Base-by-base conservation (phyloP, 2,113 vertebrate genomes). In the Ivindomyrus marchei region DNA sequence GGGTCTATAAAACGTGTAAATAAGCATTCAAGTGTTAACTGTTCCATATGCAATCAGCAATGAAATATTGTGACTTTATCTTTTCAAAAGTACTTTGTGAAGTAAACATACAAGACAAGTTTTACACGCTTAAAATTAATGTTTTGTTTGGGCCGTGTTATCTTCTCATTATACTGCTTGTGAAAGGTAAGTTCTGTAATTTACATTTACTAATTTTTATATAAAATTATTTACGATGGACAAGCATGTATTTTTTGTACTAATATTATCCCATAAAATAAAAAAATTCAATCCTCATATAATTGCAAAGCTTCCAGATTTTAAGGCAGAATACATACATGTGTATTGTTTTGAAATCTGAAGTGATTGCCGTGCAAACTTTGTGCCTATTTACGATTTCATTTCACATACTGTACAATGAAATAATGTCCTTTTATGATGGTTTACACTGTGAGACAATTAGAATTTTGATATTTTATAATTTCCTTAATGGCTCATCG, bases 401-500 rank as follows among this genome's bases (percentile, higher is more conserved):
- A 27, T 66, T 70, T 70, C 62, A 70, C 27, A 70, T 70, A 70
- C 62, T 31, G 27, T 70, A 31, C 62, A 70, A 70, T 70, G 62
- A 70, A 70, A 31, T 66, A 11, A 11, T 70, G n/a, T 70, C 62
- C 2, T 24, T 70, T 70, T 31, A 31, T 70, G 10, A 31, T 13
- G 62, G 62, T 11, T 70, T 31, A 3, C 62, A 70, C 62, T 70
- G 9, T 66, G 10, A 70, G 50, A 87, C 13, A 39, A 87, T 19
- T 53, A 24, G 8, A 93, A 91, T 66, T 95, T 94, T 27, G 3
- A 70, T 70, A 70, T 66, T 66, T n/a, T n/a, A 27, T 13, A 31
- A 70, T 70, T 31, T 70, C 10, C 62, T 70, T 70, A 70, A 66
- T 66, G 8, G 9, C n/a, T 31, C 19, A 70, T 31, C 3, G 3